Evolutionary conservation across 2,888 invertebrate species (phyloP), one percentile per base, ranked within the genome.

Genomic region (Trisateles emortualis): DNA sequence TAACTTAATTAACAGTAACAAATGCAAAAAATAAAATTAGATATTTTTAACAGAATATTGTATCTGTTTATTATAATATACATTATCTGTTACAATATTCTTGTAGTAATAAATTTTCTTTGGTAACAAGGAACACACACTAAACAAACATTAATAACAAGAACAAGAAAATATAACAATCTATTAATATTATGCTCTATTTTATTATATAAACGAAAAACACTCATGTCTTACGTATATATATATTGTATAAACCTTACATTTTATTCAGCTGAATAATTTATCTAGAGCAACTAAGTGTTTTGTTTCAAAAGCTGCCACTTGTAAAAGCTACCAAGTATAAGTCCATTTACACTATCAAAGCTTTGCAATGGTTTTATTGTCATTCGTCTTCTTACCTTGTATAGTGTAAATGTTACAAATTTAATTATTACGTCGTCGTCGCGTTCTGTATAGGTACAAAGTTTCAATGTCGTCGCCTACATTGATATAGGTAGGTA

Each of bases 81-180:
- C 83, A 72, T 73, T 59, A 74, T 66, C 71, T 76, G 76, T 74
- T 72, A 83, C 77, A 69, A 72, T 77, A 77, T 79, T 64, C 64
- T 76, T 74, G 72, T 63, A 63, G 72, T 70, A 74, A 81, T 83
- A 83, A 76, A 84, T 80, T 86, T 71, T 92, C 92, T 92, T 92
- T 92, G 92, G 92, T 90, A 92, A 92, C 92, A 88, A 90, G 91
- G 88, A 91, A 91, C 91, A 90, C 89, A 84, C 90, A 81, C 81
- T 87, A 87, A 86, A 84, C 80, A 86, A 86, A 87, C 83, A 88
- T 85, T 84, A 85, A 87, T 88, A 88, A 90, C 86, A 92, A 91
- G 87, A 90, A 90, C 84, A 89, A 85, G 73, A 71, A 80, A 86
- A 85, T 84, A 79, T 89, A 92, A 91, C 92, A 91, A 92, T 84